Evolutionary conservation across 2,113 vertebrate species (phyloP).

Genomic region (Indicator indicator): DNA sequence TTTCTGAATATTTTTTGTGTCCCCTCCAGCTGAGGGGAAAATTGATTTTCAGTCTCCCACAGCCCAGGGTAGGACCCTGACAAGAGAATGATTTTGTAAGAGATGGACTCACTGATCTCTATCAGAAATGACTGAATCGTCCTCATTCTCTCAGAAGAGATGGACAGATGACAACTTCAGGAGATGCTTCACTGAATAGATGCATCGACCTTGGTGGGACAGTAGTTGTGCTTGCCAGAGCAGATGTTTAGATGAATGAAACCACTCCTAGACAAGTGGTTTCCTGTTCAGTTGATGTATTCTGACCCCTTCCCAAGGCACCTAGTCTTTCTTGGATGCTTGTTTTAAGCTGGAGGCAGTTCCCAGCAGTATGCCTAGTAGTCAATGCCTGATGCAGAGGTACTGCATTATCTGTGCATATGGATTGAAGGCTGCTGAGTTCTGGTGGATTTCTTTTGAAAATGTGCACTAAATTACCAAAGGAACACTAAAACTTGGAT

Average conservation of each 20-base stretch:
- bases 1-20: background rate
- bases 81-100: background rate
- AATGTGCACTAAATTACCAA: background rate
- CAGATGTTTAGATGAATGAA: conserved; percentile 32
- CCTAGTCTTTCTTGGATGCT: background rate
- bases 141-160: background rate
- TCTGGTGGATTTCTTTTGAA: background rate
- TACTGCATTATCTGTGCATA: background rate
- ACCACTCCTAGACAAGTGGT: background rate
- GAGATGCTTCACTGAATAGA: background rate
- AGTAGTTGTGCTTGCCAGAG: background rate
- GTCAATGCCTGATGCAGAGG: background rate
- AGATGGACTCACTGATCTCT: background rate
- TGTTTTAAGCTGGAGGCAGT: background rate
- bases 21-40: background rate
- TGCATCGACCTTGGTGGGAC: background rate
- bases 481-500: background rate
- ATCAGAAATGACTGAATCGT: background rate
- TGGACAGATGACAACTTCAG: background rate
- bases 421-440: background rate
- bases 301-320: background rate
- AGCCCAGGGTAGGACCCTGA: background rate
- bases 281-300: background rate
- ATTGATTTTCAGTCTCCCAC: background rate
- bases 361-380: background rate